Evolutionary conservation across 2,113 vertebrate genomes (phyloP).

Genomic region (Phalacrocorax brasilianus): DNA sequence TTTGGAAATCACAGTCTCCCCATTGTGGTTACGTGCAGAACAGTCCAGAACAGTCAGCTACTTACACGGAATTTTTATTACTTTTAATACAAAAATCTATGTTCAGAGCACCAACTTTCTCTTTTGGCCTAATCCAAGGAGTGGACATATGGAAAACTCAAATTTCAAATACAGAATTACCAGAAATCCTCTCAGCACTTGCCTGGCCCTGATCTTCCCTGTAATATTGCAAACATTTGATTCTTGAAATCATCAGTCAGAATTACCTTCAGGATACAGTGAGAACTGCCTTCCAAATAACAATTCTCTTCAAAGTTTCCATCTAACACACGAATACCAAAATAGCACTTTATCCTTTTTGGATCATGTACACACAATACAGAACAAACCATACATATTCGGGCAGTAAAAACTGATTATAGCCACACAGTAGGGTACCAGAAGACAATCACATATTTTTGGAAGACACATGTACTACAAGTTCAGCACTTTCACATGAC

Average conservation of each 20-base stretch:
- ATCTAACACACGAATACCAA: not conserved
- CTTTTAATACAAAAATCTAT: not conserved
- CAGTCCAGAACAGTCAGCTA: not conserved
- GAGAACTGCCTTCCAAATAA: not conserved
- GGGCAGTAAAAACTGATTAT: not conserved
- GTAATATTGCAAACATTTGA: not conserved
- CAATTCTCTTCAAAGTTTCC: not conserved
- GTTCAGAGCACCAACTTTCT: not conserved
- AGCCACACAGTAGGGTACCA: not conserved
- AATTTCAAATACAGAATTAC: not conserved
- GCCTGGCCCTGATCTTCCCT: not conserved
- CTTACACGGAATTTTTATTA: not conserved
- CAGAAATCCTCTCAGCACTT: not conserved
- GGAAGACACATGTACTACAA: not conserved
- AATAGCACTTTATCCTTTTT: not conserved
- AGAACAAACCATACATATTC: not conserved
- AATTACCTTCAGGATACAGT: not conserved
- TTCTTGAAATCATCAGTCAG: not conserved
- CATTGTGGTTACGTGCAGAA: accelerated
- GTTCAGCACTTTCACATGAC: not conserved
- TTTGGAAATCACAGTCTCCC: not conserved
- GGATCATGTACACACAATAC: not conserved
- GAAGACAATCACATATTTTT: not conserved
- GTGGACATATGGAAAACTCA: accelerated
- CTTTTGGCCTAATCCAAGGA: not conserved